Base-by-base conservation (phyloP, 1,140 invertebrate genomes). In the Zophobas atratus region DNA sequence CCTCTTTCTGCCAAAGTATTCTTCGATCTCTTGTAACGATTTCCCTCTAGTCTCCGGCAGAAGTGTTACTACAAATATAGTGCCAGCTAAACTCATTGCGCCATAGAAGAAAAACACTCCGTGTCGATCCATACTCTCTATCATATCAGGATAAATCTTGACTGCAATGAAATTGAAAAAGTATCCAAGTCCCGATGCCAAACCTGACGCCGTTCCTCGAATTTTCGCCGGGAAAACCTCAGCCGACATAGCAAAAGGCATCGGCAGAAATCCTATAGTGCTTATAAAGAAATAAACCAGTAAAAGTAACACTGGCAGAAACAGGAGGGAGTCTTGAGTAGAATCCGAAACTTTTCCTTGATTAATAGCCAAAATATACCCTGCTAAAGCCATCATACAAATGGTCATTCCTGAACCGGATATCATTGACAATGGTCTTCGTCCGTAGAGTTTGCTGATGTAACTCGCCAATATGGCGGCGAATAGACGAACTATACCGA, bases 31-130 rank as follows among this genome's bases (percentile, higher is more conserved):
- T 32, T 92, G 89, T 1, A 96, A 86, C 0, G 90, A 91, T 80
- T 93, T 93, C 0, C 94, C 93, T 78, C 92, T 94, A 0, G 95
- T 97, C 86, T 97, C 96, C 0, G 96, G 95, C 1, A 97, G 84
- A 8, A 90, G 90, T 3, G 92, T 84, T 1, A 89, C 84, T 0
- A 95, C 88, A 81, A 95, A 94, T 0, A 96, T 70, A 0, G 92
- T 89, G 0, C 93, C 94, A 0, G 93, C 1, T 0, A 93, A 80
- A 0, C 94, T 91, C 41, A 95, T 84, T 0, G 87, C 84, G 0
- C 91, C 90, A 85, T 94, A 97, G 75, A 95, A 89, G 72, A 91
- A 91, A 82, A 95, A 97, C 0, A 91, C 90, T 0, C 90, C 92
- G 38, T 89, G 86, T 57, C 89, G 87, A 1, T 91, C 91, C 76